phyloP scores from a whole-genome alignment of 1,140 invertebrate genomes.

The Colletes latitarsis region DNA sequence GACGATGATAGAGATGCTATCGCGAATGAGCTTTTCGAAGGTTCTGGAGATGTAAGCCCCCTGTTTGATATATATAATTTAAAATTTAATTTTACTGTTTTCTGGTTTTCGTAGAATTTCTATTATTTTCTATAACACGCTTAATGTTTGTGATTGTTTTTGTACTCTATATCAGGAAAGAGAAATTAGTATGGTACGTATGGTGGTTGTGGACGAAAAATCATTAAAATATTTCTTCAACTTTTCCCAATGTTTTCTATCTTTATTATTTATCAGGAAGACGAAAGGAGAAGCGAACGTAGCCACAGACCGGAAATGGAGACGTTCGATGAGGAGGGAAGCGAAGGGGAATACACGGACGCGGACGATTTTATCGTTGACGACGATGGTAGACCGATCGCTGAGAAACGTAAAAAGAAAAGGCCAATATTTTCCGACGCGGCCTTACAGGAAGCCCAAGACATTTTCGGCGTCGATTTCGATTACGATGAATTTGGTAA shows the following conservation, averaged over 20 bases:
- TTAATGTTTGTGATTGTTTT: constrained; percentile 40
- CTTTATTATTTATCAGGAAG: constrained; percentile 83
- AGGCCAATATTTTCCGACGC: constrained; percentile 95
- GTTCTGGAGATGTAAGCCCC: constrained; percentile 90
- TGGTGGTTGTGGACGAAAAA: background rate
- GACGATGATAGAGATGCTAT: constrained; percentile 92
- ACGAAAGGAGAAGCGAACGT: constrained; percentile 88
- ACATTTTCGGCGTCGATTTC: constrained; percentile 99
- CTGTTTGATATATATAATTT: background rate
- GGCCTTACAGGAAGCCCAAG: constrained; percentile 98
- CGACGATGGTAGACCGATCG: constrained; percentile 95
- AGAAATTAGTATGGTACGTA: constrained; percentile 70
- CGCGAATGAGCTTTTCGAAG: constrained; percentile 93
- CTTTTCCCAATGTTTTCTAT: background rate
- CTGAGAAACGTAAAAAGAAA: constrained; percentile 92
- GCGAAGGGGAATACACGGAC: constrained; percentile 91
- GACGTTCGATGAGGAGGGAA: constrained; percentile 88
- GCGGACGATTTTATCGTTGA: constrained; percentile 99
- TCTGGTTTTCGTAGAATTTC: constrained; percentile 1
- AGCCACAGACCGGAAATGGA: constrained; percentile 84
- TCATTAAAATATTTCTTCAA: background rate
- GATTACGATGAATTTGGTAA: constrained; percentile 87
- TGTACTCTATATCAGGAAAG: constrained; percentile 68
- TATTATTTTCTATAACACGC: constrained; percentile 9
- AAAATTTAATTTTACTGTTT: background rate